A percentile compares a stretch with the other conserved stretches of the same genome.
These are phyloP conservation scores for Drosophila ohnishii DNA, from an alignment of 1,140 invertebrate genomes.

Conservation along the genomic window DNA sequence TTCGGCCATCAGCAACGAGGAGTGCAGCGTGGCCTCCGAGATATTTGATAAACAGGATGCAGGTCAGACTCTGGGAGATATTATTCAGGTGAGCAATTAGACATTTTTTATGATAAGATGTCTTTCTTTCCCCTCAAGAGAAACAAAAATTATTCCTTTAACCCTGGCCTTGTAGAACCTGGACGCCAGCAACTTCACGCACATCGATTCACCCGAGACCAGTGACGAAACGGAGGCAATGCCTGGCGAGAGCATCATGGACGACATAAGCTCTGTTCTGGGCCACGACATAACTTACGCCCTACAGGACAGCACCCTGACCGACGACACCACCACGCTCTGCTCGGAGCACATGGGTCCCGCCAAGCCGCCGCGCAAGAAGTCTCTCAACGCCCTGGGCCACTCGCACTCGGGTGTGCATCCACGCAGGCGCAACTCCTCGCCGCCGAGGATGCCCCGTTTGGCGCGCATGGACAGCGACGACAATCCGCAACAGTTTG, in stretches of 20 bases:
- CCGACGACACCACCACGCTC: constrained; percentile 87
- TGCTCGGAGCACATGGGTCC: constrained; percentile 84
- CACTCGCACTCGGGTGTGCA: constrained; percentile 58
- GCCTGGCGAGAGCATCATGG: constrained; percentile 89
- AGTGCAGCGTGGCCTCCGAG: constrained; percentile 87
- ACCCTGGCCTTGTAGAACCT: constrained; percentile 49
- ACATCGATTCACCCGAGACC: constrained; percentile 91
- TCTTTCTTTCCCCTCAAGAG: too few species aligned
- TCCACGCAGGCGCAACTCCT: constrained; percentile 83
- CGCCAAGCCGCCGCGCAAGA: constrained; percentile 66
- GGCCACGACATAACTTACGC: constrained; percentile 87
- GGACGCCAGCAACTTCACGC: constrained; percentile 86
- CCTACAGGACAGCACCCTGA: constrained; percentile 87
- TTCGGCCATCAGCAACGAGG: constrained; percentile 88
- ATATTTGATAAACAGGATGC: constrained; percentile 84
- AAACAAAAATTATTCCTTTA: not conserved
- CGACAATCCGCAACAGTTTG: constrained; percentile 85
- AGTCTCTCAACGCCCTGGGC: constrained; percentile 58
- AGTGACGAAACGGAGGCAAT: constrained; percentile 89
- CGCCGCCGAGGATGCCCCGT: constrained; percentile 51
- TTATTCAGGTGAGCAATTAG: constrained; percentile 67
- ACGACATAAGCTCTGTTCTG: constrained; percentile 89
- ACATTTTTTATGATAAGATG: too few species aligned
- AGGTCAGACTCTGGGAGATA: constrained; percentile 70
- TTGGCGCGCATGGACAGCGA: constrained; percentile 81